Evolutionary conservation across 1,140 invertebrate species (phyloP).

Genomic region (Zaprionus taronus): DNA sequence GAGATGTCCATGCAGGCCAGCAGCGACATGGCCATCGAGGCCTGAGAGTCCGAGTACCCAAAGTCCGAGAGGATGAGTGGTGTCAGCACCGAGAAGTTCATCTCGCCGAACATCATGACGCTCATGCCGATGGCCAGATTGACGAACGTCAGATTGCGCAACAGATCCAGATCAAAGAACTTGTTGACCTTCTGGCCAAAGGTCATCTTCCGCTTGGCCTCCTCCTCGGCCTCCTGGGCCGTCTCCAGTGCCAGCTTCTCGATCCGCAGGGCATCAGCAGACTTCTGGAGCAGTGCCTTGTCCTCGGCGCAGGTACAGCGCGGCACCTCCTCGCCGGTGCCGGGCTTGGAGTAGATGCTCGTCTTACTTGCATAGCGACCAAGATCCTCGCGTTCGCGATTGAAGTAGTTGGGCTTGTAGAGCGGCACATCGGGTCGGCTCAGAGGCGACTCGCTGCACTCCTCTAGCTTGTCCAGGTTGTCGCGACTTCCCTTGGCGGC

Average conservation of each 20-base stretch:
- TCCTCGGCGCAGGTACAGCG: constrained; percentile 78
- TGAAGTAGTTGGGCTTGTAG: constrained; percentile 83
- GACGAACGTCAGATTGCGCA: constrained; percentile 88
- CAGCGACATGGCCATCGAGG: constrained; percentile 87
- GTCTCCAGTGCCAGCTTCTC: constrained; percentile 31
- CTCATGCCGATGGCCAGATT: constrained; percentile 89
- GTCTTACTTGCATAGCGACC: constrained; percentile 68
- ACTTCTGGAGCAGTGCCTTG: constrained; percentile 61
- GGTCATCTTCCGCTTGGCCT: constrained; percentile 75
- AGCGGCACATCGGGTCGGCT: constrained; percentile 62
- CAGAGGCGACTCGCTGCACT: constrained; percentile 9
- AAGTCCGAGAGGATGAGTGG: constrained; percentile 88
- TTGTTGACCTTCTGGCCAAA: constrained; percentile 85
- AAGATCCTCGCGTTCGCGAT: constrained; percentile 83
- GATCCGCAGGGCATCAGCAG: constrained; percentile 53
- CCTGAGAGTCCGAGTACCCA: constrained; percentile 85
- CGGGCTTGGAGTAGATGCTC: constrained; percentile 66
- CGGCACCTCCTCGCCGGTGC: constrained; percentile 41
- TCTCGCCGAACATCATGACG: constrained; percentile 88
- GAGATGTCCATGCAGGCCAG: constrained; percentile 87
- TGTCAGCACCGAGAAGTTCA: constrained; percentile 89
- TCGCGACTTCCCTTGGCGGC: constrained; percentile 55
- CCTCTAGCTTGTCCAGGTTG: constrained; percentile 55
- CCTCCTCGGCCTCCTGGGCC: constrained; percentile 55
- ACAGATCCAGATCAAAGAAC: constrained; percentile 88